These are phyloP conservation scores for Myotis davidii DNA, from an alignment of 2,113 vertebrate species.

Conservation along the genomic window DNA sequence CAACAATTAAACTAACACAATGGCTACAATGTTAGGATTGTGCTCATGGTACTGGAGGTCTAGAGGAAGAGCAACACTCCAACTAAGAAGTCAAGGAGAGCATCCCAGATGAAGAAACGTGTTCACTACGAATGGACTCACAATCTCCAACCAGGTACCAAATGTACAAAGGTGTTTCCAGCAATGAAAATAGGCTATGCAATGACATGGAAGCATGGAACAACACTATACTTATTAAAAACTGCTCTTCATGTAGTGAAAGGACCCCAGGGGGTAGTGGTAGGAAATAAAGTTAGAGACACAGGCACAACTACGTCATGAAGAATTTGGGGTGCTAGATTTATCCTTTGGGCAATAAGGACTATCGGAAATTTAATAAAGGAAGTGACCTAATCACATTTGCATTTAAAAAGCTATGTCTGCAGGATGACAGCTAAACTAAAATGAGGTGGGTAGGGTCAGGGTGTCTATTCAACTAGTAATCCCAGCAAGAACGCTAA, in stretches of 20 bases:
- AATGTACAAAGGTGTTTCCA: not conserved
- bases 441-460: not conserved
- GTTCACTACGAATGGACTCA: not conserved
- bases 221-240: not conserved
- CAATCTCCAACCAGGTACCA: not conserved
- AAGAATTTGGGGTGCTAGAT: slow-evolving; percentile 40
- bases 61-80: not conserved
- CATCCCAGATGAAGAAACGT: not conserved
- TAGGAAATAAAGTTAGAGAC: not conserved
- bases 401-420: slow-evolving; percentile 26
- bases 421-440: not conserved
- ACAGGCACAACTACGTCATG: not conserved
- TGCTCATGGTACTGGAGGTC: not conserved
- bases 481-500: not conserved
- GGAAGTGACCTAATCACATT: slow-evolving; percentile 20
- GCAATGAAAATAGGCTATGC: not conserved
- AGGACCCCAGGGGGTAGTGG: not conserved
- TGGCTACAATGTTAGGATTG: not conserved
- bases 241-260: not conserved
- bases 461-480: not conserved
- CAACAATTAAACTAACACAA: not conserved
- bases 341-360: not conserved
- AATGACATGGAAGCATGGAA: not conserved
- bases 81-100: not conserved
- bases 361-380: slow-evolving; percentile 24